Evolutionary conservation across 2,113 vertebrate genomes (phyloP).

Genomic region (Eubucco bourcierii): DNA sequence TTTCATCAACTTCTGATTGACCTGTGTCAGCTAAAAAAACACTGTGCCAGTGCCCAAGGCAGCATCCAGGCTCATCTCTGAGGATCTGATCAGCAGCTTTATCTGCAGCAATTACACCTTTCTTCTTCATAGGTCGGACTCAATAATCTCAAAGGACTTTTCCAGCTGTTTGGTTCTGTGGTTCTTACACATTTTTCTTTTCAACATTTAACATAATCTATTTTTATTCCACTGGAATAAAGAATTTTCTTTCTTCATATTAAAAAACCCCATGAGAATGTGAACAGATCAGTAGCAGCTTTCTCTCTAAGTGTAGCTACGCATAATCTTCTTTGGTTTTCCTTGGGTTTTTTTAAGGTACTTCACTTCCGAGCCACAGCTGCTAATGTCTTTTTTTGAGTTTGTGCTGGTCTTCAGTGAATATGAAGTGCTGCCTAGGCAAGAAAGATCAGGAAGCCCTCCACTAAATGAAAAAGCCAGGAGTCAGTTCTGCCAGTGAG

Average conservation of each 20-base stretch:
- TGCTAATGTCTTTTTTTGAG: background rate
- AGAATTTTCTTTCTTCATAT: background rate
- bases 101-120: background rate
- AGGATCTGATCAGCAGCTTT: background rate
- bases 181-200: background rate
- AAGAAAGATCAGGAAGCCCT: background rate
- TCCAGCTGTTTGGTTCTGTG: no score
- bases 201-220: background rate
- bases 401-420: background rate
- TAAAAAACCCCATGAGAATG: background rate
- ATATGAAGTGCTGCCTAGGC: background rate
- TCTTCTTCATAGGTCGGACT: background rate
- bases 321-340: background rate
- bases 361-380: background rate
- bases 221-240: background rate
- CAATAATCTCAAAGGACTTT: no score
- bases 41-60: background rate
- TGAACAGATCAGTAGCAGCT: background rate
- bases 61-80: background rate
- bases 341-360: background rate
- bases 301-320: background rate
- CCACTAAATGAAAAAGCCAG: background rate
- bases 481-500: background rate
- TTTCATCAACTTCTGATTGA: background rate
- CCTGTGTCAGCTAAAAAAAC: background rate